Conservation (phyloP, 2,797 vertebrate species). For the Schizopygopsis pylzovi region DNA sequence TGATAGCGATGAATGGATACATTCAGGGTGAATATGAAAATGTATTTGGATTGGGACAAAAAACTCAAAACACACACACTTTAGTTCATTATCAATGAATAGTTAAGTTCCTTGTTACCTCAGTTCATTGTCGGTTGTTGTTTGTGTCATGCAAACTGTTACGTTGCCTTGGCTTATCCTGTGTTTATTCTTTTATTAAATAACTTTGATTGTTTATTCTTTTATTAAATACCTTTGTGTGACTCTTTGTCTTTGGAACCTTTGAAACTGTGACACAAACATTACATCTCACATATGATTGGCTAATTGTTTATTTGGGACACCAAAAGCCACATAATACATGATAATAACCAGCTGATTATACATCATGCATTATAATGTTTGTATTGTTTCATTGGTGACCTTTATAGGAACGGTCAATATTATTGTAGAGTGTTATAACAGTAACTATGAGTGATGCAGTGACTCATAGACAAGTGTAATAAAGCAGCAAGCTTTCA, state of each 20-base stretch:
- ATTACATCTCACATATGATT: neutral
- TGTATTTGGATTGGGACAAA: conserved; percentile 32
- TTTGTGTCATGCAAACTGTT: neutral
- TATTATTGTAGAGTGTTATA: conserved; percentile 50
- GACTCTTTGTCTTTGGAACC: neutral
- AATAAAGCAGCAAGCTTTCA: conserved; percentile 49
- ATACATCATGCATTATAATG: neutral
- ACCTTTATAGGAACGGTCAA: conserved; percentile 60
- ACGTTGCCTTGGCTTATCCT: neutral
- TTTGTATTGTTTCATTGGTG: conserved; percentile 2
- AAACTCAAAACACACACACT: neutral
- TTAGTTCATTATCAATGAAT: neutral
- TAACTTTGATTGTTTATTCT: neutral
- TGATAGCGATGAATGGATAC: conserved; percentile 28
- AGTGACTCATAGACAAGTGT: conserved; percentile 24
- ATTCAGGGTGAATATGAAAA: conserved; percentile 24
- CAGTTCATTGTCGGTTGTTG: neutral
- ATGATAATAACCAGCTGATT: neutral
- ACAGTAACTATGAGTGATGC: conserved; percentile 54
- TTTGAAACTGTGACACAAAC: neutral
- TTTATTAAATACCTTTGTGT: neutral
- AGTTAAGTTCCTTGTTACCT: neutral
- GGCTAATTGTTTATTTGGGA: neutral
- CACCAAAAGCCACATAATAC: neutral
- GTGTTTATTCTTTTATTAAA: neutral